Conservation (phyloP, 2,888 invertebrate genomes). For the Gasteruption jaculator region DNA sequence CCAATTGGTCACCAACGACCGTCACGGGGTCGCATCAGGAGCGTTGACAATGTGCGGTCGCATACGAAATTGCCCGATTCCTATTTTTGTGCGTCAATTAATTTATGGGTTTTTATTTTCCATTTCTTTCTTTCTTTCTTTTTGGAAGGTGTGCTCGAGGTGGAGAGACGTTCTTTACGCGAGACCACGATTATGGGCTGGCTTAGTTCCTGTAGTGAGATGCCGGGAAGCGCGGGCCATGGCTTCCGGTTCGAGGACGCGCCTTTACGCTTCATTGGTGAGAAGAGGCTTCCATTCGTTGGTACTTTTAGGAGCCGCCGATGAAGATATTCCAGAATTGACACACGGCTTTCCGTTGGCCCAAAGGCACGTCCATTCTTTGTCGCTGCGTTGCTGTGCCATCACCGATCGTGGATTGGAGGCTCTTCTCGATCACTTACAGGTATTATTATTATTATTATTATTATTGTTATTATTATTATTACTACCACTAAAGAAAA, state of each 20-base stretch:
- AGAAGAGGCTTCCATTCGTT: conserved; percentile 82
- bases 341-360: conserved; percentile 80
- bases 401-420: conserved; percentile 89
- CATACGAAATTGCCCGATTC: no score
- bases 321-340: conserved; percentile 85
- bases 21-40: no score
- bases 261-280: conserved; percentile 77
- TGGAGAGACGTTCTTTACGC: conserved; percentile 90
- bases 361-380: conserved; percentile 77
- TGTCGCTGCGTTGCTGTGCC: conserved; percentile 84
- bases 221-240: conserved; percentile 75
- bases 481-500: no score
- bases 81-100: no score
- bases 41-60: no score
- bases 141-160: conserved; percentile 65
- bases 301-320: conserved; percentile 78
- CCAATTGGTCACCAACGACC: no score
- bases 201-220: conserved; percentile 78
- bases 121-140: not conserved
- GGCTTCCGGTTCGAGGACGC: conserved; percentile 56
- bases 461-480: no score
- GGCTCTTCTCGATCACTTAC: conserved; percentile 80
- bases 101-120: no score
- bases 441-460: no score
- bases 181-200: conserved; percentile 82